These are phyloP conservation scores for Platycnemis pennipes DNA, from an alignment of 2,888 invertebrate species.

Conservation along the genomic window DNA sequence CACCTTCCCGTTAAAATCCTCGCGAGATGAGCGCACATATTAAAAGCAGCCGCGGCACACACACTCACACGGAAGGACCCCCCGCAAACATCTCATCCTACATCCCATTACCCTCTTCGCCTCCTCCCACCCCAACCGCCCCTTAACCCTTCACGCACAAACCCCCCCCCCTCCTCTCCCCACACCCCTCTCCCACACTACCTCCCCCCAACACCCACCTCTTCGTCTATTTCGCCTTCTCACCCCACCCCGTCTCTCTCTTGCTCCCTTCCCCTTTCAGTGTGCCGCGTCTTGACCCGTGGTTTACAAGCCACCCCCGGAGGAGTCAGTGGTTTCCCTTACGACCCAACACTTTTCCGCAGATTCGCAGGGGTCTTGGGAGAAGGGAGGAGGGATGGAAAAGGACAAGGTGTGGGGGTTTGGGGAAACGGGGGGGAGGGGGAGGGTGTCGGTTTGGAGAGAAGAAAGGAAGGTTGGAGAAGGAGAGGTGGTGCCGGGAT, in stretches of 20 bases:
- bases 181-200: conserved; percentile 77
- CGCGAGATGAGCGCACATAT: conserved; percentile 35
- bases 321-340: conserved; percentile 66
- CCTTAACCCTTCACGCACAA: background rate
- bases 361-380: conserved; percentile 59
- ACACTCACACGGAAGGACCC: conserved; percentile 77
- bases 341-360: conserved; percentile 64
- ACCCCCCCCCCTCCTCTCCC: conserved; percentile 77
- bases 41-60: conserved; percentile 72
- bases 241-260: conserved; percentile 50
- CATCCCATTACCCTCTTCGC: conserved; percentile 78
- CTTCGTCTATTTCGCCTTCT: conserved; percentile 58
- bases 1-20: conserved; percentile 48
- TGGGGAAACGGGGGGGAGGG: conserved; percentile 74
- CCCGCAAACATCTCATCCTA: conserved; percentile 78
- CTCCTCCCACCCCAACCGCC: background rate
- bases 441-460: conserved; percentile 57
- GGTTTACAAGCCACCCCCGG: conserved; percentile 65
- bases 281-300: conserved; percentile 72
- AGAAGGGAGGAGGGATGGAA: conserved; percentile 74
- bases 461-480: conserved; percentile 63
- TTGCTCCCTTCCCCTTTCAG: conserved; percentile 80
- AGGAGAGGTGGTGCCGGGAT: conserved; percentile 71
- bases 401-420: too few relatives aligned
- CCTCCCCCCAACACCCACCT: conserved; percentile 77